phyloP scores from a whole-genome alignment of 2,888 invertebrate genomes.

The Athalia circularis region DNA sequence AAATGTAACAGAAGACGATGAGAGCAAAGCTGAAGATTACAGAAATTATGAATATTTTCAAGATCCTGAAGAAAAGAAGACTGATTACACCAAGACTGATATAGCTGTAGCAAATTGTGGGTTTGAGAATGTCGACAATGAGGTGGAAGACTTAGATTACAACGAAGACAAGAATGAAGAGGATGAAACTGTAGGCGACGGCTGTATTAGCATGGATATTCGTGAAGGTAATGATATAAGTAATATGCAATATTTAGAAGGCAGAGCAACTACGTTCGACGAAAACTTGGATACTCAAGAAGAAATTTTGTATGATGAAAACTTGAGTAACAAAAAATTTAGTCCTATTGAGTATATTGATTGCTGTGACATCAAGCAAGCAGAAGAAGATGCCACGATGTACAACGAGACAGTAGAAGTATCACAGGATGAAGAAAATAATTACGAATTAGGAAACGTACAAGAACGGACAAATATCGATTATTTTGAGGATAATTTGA shows the following conservation, averaged over 20 bases:
- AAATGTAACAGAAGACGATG: slow-evolving; percentile 47
- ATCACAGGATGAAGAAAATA: slow-evolving; percentile 4
- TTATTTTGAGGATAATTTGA: slow-evolving; percentile 24
- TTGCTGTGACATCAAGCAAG: not conserved
- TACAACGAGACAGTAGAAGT: slow-evolving; percentile 6
- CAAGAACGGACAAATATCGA: not conserved
- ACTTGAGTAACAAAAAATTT: not conserved
- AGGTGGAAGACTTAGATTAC: slow-evolving; percentile 1
- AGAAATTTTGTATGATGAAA: slow-evolving; percentile 30
- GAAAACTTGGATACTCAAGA: slow-evolving; percentile 5
- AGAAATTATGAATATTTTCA: slow-evolving; percentile 56
- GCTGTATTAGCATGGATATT: slow-evolving; percentile 19
- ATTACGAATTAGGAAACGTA: not conserved
- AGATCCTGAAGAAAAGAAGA: slow-evolving; percentile 64
- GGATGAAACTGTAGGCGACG: not conserved
- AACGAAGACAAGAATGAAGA: slow-evolving; percentile 16
- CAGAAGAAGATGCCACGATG: not conserved
- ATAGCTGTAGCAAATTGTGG: slow-evolving; percentile 48
- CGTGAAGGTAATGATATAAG: not conserved
- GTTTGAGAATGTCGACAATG: slow-evolving; percentile 26
- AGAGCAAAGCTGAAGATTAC: slow-evolving; percentile 51
- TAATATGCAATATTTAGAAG: slow-evolving; percentile 54
- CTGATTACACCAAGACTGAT: slow-evolving; percentile 69
- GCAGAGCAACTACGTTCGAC: slow-evolving; percentile 53
- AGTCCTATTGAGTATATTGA: slow-evolving; percentile 13